A percentile compares a stretch with the other conserved stretches of the same genome.
These are phyloP conservation scores for Orgyia antiqua DNA, from an alignment of 2,888 invertebrate genomes.

Conservation along the genomic window DNA sequence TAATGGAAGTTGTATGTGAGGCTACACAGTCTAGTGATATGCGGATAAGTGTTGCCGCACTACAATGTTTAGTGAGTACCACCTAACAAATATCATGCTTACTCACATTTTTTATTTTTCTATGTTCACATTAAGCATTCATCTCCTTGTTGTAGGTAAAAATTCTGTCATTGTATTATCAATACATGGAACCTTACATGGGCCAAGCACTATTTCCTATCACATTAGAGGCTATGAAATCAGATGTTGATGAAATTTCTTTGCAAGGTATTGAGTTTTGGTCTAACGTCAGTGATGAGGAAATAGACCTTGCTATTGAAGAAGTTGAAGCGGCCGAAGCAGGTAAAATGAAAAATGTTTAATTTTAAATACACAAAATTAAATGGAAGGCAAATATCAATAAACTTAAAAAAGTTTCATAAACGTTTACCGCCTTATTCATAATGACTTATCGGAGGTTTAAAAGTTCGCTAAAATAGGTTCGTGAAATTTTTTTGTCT, in stretches of 20 bases:
- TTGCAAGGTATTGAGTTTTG: conserved; percentile 99
- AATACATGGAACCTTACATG: conserved; percentile 99
- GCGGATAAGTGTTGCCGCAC: conserved; percentile 95
- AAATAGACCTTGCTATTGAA: conserved; percentile 96
- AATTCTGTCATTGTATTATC: conserved; percentile 98
- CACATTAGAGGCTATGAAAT: conserved; percentile 98
- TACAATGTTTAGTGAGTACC: conserved; percentile 94
- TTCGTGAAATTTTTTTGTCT: too few relatives aligned
- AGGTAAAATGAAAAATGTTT: too few relatives aligned
- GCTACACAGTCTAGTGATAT: conserved; percentile 96
- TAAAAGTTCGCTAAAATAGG: too few relatives aligned
- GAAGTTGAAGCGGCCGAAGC: conserved; percentile 95
- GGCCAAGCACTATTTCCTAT: conserved; percentile 98
- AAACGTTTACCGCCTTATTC: too few relatives aligned
- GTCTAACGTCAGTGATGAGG: conserved; percentile 99
- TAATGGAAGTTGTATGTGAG: conserved; percentile 99
- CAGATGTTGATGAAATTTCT: conserved; percentile 95
- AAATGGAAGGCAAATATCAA: too few relatives aligned
- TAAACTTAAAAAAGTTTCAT: too few relatives aligned
- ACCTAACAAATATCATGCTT: neutral
- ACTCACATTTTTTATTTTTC: neutral
- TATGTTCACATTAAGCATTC: neutral
- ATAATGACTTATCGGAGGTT: too few relatives aligned
- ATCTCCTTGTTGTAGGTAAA: conserved; percentile 74
- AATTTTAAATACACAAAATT: too few relatives aligned